These are phyloP conservation scores for Spisula subtruncata DNA, from an alignment of 2,888 invertebrate species.

Conservation along the genomic window DNA sequence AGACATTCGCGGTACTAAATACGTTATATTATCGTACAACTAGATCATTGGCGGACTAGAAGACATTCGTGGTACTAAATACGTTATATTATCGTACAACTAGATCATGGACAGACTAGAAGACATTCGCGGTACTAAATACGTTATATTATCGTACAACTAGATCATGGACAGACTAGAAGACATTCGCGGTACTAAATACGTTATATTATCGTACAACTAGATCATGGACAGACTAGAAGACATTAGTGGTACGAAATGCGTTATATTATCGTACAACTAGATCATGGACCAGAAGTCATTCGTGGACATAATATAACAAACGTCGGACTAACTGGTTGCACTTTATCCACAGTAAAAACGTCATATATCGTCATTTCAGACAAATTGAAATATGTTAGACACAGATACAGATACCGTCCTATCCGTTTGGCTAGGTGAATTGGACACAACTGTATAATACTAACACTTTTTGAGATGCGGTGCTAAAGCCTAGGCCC, in stretches of 20 bases:
- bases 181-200: too few species aligned
- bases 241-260: too few species aligned
- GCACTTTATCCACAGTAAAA: too few species aligned
- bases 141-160: neutral
- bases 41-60: neutral
- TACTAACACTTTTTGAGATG: too few species aligned
- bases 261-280: neutral
- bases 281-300: neutral
- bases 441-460: too few species aligned
- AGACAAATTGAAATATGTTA: too few species aligned
- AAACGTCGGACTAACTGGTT: neutral
- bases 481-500: too few species aligned
- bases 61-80: neutral
- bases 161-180: neutral
- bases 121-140: neutral
- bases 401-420: too few species aligned
- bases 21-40: neutral
- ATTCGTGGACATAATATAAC: too few species aligned
- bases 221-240: neutral
- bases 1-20: neutral
- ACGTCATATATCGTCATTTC: too few species aligned
- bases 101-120: neutral
- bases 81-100: neutral
- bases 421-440: too few species aligned
- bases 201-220: too few species aligned